Evolutionary conservation across 2,888 invertebrate species (phyloP).

Genomic region (Eristalis pertinax): DNA sequence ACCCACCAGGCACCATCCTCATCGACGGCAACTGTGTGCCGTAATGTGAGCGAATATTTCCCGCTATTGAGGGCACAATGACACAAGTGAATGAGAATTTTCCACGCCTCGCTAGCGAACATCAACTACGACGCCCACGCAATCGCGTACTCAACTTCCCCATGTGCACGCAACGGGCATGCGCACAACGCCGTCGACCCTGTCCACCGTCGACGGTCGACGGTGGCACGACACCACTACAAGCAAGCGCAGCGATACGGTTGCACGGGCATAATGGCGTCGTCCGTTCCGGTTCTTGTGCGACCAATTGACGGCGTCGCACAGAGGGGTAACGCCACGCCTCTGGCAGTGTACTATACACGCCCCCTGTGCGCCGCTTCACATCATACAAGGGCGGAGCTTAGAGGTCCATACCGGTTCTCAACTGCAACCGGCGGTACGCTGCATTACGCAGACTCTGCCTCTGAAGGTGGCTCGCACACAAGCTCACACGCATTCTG

Average conservation of each 20-base stretch:
- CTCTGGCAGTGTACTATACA: not conserved
- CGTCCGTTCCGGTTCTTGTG: slow-evolving; percentile 44
- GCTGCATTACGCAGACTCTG: too few species aligned
- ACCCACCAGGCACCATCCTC: not conserved
- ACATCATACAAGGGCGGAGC: not conserved
- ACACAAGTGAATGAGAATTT: not conserved
- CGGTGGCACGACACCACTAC: not conserved
- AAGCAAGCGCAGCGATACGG: slow-evolving; percentile 30
- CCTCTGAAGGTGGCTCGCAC: too few species aligned
- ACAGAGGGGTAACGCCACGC: slow-evolving; percentile 40
- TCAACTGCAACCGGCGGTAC: too few species aligned
- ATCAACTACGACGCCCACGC: not conserved
- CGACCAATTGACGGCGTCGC: slow-evolving; percentile 61
- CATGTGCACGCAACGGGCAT: not conserved
- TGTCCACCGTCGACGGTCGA: too few species aligned
- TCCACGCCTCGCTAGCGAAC: not conserved
- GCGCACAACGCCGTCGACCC: not conserved
- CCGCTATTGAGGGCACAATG: not conserved
- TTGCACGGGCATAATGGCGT: slow-evolving; percentile 63
- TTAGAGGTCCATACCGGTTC: not conserved
- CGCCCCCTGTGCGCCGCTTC: too few species aligned
- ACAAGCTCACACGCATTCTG: too few species aligned
- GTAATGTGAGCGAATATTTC: not conserved
- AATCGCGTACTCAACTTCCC: not conserved
- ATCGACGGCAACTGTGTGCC: not conserved